Percentiles rank a stretch among this genome's conserved stretches.
phyloP scores from a whole-genome alignment of 2,797 vertebrate genomes.

The Tauraco hartlaubi region DNA sequence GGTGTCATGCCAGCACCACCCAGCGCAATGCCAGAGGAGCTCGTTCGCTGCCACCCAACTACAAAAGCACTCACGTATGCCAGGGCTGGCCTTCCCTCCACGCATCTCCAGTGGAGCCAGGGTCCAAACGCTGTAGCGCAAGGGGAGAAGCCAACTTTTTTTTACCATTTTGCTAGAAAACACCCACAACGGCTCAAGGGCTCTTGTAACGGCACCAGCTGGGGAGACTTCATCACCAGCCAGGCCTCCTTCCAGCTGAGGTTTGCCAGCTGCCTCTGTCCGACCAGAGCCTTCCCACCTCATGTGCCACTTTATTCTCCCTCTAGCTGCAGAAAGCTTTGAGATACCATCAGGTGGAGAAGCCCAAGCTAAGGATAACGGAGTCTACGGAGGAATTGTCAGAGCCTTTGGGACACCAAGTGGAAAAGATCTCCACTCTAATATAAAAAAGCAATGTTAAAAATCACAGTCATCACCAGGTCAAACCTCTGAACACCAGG shows the following conservation, averaged over 20 bases:
- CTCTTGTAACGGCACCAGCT: not conserved
- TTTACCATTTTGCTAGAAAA: not conserved
- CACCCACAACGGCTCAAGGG: fast-evolving
- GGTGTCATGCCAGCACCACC: not conserved
- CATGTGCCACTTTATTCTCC: not conserved
- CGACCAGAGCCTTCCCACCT: not conserved
- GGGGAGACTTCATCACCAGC: not conserved
- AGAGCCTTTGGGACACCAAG: not conserved
- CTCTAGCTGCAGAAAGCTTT: not conserved
- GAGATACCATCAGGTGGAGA: not conserved
- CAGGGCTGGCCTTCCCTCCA: not conserved
- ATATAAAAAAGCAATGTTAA: not conserved
- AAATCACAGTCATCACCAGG: not conserved
- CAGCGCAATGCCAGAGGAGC: not conserved
- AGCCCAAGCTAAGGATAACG: not conserved
- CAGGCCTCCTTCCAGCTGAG: not conserved
- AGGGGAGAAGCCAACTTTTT: not conserved
- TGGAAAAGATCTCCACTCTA: not conserved
- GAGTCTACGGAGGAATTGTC: not conserved
- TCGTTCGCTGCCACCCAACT: not conserved
- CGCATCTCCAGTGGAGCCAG: not conserved
- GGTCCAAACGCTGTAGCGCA: not conserved
- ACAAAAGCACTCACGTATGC: not conserved
- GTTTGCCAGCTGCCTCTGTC: not conserved
- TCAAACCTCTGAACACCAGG: not conserved